Conservation (phyloP, 2,113 vertebrate species). For the Perccottus glenii region DNA sequence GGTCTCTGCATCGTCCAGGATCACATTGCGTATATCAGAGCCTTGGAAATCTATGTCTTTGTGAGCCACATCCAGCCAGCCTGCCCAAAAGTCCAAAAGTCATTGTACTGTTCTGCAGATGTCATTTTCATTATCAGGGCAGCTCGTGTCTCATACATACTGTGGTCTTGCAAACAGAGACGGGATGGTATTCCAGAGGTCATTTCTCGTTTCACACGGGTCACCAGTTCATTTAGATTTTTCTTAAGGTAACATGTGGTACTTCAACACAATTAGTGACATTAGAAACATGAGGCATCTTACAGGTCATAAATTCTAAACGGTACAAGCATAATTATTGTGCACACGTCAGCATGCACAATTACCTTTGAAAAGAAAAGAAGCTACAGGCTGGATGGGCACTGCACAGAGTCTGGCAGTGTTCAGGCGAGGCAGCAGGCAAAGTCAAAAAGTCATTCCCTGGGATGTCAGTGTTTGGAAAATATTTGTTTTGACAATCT, state of each 20-base stretch:
- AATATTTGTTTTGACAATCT: constrained; percentile 52
- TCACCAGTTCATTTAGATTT: constrained; percentile 19
- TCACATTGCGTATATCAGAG: constrained; percentile 49
- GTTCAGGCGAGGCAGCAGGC: constrained; percentile 43
- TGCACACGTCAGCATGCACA: fast-evolving
- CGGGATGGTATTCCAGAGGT: constrained; percentile 59
- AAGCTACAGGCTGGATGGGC: constrained; percentile 56
- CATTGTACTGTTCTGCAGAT: neutral
- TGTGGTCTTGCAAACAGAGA: constrained; percentile 34
- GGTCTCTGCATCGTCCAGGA: constrained; percentile 9
- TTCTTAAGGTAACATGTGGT: constrained; percentile 48
- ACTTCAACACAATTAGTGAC: constrained; percentile 6
- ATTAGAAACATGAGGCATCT: neutral
- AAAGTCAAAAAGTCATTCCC: neutral
- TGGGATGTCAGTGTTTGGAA: constrained; percentile 36
- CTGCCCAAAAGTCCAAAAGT: constrained; percentile 29
- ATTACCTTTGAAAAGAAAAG: constrained; percentile 58
- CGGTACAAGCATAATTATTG: neutral
- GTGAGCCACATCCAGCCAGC: constrained; percentile 24
- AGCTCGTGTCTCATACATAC: constrained; percentile 26
- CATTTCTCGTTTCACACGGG: fast-evolving
- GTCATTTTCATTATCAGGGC: too few species aligned
- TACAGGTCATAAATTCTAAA: neutral
- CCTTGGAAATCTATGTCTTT: constrained; percentile 35
- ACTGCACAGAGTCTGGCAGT: constrained; percentile 65